Base-by-base conservation (phyloP, 2,797 vertebrate species). In the Enteromius afrohamiltoni region DNA sequence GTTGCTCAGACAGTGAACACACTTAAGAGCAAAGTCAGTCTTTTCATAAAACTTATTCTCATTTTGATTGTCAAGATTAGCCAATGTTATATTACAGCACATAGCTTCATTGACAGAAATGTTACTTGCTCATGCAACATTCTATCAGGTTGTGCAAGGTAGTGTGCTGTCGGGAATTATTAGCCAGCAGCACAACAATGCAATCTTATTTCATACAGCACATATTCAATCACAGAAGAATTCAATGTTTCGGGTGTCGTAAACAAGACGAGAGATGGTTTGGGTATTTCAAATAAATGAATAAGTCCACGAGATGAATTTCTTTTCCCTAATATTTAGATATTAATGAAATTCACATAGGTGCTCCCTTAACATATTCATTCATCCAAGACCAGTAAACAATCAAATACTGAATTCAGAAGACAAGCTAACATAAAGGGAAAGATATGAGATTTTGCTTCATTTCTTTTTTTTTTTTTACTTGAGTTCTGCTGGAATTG, bases 361-460 rank as follows among this genome's bases (percentile, higher is more conserved):
- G 86, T 91, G 86, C 73, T 91, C 90, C 78, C 85, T 84, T 89
- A 91, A 91, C 89, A 90, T 89, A 89, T 90, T 89, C 87, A 89
- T 91, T 88, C 87, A 89, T 93, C 91, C 79, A 88, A 79, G 84
- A 88, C 88, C 89, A 86, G 88, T 45, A 93, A 95, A 94, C 88
- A 93, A 88, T 88, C 87, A 87, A 88, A 91, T 92, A 91, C 91
- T 90, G 89, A 93, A 93, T 94, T 91, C 86, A 86, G 88, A 88
- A 90, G 90, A 94, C 93, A 92, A 90, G 92, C 87, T 87, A 87
- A 92, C 91, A 92, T 91, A 93, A 95, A 92, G 90, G 88, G 90
- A 90, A 91, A 89, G 92, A 89, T 88, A 93, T 95, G 94, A 93
- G 92, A 94, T 95, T 95, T 93, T 89, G 92, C 92, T 93, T 94